A percentile compares a stretch with the other conserved stretches of the same genome.
Evolutionary conservation across 1,140 invertebrate species (phyloP).

Genomic region (Anastrepha obliqua): DNA sequence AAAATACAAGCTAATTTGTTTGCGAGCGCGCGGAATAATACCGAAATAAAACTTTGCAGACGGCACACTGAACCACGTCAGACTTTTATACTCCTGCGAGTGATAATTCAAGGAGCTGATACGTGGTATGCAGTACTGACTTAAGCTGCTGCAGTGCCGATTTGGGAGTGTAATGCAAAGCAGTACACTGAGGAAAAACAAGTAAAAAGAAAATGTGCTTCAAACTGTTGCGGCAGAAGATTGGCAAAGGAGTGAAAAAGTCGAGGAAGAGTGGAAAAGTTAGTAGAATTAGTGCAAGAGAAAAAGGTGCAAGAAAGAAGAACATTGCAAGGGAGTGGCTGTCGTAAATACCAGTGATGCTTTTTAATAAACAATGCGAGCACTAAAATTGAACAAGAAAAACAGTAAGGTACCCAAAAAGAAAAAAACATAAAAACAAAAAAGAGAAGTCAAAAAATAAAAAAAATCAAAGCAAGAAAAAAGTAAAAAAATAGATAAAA

Average conservation of each 20-base stretch:
- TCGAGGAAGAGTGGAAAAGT: not conserved
- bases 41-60: slow-evolving; percentile 16
- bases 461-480: not conserved
- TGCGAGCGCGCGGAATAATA: not conserved
- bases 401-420: not conserved
- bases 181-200: not conserved
- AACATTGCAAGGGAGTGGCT: too few species aligned
- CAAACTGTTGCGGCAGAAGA: not conserved
- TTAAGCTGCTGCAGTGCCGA: not conserved
- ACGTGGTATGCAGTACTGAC: not conserved
- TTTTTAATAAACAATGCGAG: slow-evolving; percentile 15
- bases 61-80: not conserved
- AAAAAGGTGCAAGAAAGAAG: not conserved
- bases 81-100: not conserved
- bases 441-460: not conserved
- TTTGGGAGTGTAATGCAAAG: slow-evolving; percentile 5
- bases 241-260: not conserved
- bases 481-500: not conserved
- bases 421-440: not conserved
- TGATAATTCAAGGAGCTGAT: not conserved
- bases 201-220: not conserved
- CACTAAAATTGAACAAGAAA: not conserved
- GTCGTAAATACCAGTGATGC: not conserved
- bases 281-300: not conserved
- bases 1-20: too few species aligned